Evolutionary conservation across 2,797 vertebrate species (phyloP).

Genomic region (Tenualosa ilisha): DNA sequence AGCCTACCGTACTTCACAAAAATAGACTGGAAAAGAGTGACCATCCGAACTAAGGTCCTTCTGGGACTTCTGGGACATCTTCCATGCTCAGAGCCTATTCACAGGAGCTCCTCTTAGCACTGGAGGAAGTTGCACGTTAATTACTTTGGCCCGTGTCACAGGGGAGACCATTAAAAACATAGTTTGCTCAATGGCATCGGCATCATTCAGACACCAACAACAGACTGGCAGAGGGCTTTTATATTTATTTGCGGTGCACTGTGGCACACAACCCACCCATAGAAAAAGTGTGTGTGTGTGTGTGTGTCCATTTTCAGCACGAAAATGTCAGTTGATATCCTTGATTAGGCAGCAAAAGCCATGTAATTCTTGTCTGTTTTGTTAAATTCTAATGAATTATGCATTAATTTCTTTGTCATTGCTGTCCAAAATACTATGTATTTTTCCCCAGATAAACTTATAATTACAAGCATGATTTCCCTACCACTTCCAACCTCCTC

Average conservation of each 20-base stretch:
- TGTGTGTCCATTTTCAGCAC: too few relatives aligned
- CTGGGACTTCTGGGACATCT: too few relatives aligned
- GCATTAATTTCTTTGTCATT: not conserved
- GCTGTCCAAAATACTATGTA: not conserved
- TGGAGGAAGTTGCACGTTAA: too few relatives aligned
- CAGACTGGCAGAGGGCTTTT: not conserved
- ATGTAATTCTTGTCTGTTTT: too few relatives aligned
- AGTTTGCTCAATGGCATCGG: not conserved
- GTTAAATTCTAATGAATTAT: not conserved
- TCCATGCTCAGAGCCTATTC: too few relatives aligned
- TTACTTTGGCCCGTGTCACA: too few relatives aligned
- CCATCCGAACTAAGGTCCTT: too few relatives aligned
- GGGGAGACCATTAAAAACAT: not conserved
- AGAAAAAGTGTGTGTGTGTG: not conserved
- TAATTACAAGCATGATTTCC: not conserved
- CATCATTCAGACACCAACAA: not conserved
- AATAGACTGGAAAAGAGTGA: too few relatives aligned
- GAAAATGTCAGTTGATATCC: too few relatives aligned
- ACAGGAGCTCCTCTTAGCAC: too few relatives aligned
- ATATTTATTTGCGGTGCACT: not conserved
- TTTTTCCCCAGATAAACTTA: not conserved
- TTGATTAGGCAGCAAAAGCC: too few relatives aligned
- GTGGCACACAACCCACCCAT: not conserved
- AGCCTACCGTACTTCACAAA: too few relatives aligned
- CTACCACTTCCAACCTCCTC: slow-evolving; percentile 41